phyloP scores from a whole-genome alignment of 1,140 invertebrate species.

The Telenomus remus region DNA sequence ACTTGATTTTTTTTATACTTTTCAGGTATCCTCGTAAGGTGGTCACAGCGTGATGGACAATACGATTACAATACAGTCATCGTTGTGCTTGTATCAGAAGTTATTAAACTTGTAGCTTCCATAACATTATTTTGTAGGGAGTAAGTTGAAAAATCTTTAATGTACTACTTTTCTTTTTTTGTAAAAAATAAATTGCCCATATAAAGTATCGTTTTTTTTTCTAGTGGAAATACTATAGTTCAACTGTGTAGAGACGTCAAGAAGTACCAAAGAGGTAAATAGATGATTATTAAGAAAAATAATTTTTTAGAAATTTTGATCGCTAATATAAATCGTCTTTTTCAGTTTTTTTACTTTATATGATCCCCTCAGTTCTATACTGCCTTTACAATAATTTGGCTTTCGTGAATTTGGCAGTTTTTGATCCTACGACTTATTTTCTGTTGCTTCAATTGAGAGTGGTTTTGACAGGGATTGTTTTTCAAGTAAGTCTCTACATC shows the following conservation, averaged over 20 bases:
- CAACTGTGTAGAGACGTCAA: slow-evolving; percentile 76
- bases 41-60: slow-evolving; percentile 87
- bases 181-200: slow-evolving; percentile 8
- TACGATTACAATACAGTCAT: slow-evolving; percentile 93
- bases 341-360: slow-evolving; percentile 87
- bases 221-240: slow-evolving; percentile 74
- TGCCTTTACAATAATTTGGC: slow-evolving; percentile 97
- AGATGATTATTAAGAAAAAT: background rate
- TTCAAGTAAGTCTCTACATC: slow-evolving; percentile 87
- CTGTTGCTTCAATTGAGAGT: slow-evolving; percentile 94
- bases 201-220: slow-evolving; percentile 14
- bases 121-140: slow-evolving; percentile 82
- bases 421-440: slow-evolving; percentile 97
- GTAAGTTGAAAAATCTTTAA: slow-evolving; percentile 71
- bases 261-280: slow-evolving; percentile 76
- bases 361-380: slow-evolving; percentile 93
- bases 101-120: slow-evolving; percentile 88
- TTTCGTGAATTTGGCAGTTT: slow-evolving; percentile 91
- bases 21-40: slow-evolving; percentile 91
- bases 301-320: background rate
- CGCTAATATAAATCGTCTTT: slow-evolving; percentile 29
- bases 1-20: no score
- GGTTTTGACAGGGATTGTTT: slow-evolving; percentile 92
- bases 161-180: slow-evolving; percentile 19
- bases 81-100: slow-evolving; percentile 91